Evolutionary conservation across 2,797 vertebrate genomes (phyloP), one percentile per base, ranked within the genome.

Genomic region (Tokudaia muenninki): DNA sequence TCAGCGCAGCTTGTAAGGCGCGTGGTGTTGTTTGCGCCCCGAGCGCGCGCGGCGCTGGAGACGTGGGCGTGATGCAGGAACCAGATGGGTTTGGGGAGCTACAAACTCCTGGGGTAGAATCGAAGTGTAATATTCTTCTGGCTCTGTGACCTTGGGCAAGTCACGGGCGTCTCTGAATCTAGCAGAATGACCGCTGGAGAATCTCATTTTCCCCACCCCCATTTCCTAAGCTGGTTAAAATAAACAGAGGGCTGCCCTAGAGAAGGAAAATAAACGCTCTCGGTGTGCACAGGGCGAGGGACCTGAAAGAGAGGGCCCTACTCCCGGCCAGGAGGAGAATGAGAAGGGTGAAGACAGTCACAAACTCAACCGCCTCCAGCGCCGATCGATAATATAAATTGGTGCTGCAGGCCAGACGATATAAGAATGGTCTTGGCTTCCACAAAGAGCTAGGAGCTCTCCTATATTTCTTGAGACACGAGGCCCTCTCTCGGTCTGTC

Each of bases 401-500:
- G 92, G 90, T 80, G 92, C 92, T 95, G 90, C 84, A 82, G 67
- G 72, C 81, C 70, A 88, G 90, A 88, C 63, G 14, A 44, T 77
- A 3, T 34, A 57, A 90, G 91, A 92, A 94, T 80, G 91, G 91
- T 50, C 92, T 81, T 84, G 14, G 82, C 94, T 96, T 87, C 95
- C 97, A 96, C 96, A 97, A 96, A 97, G 96, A 97, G 86, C 94
- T 77, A 59, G 0, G 77, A 88, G 95, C 92, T 97, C 78, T 89
- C 59, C 91, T 87, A 0, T 87, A 89, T 97, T 97, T 97, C 97
- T 97, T 97, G 95, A 97, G 95, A 97, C 95, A 96, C 87, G 94
- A 97, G 97, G 97, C 97, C 97, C 97, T 97, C 96, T 97, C 95
- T 97, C 83, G 96, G 97, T 95, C 93, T 97, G 87, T 88, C 97